Evolutionary conservation across 2,888 invertebrate species (phyloP).

Genomic region (Resseliella maxima): DNA sequence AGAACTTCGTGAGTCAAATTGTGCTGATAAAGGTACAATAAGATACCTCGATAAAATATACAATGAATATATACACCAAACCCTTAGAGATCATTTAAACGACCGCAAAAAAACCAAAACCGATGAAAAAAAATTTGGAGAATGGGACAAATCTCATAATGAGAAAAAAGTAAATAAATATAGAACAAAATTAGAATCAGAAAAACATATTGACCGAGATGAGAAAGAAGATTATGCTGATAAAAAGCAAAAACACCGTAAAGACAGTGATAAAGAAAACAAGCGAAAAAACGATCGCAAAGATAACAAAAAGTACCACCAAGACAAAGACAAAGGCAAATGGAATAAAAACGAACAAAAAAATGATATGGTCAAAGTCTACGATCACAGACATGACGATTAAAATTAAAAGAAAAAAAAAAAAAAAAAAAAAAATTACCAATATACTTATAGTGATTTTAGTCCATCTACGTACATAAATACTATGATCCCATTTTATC

Average conservation of each 20-base stretch:
- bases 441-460: conserved; percentile 9
- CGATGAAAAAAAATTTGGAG: not conserved
- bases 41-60: not conserved
- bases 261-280: conserved; percentile 31
- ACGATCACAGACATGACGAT: conserved; percentile 24
- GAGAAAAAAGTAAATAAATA: not conserved
- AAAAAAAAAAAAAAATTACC: too few relatives aligned
- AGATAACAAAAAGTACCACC: not conserved
- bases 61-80: not conserved
- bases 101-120: not conserved
- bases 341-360: conserved; percentile 37
- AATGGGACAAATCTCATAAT: not conserved
- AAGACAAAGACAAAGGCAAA: conserved; percentile 40
- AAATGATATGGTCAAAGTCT: not conserved
- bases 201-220: not conserved
- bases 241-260: not conserved
- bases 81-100: not conserved
- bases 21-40: not conserved
- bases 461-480: not conserved
- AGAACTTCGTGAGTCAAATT: not conserved
- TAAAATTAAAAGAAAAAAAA: too few relatives aligned
- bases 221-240: not conserved
- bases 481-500: not conserved
- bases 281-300: conserved; percentile 26
- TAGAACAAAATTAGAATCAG: not conserved